A percentile compares a stretch with the other conserved stretches of the same genome.
phyloP scores from a whole-genome alignment of 2,113 vertebrate species.

The Alaudala cheleensis region DNA sequence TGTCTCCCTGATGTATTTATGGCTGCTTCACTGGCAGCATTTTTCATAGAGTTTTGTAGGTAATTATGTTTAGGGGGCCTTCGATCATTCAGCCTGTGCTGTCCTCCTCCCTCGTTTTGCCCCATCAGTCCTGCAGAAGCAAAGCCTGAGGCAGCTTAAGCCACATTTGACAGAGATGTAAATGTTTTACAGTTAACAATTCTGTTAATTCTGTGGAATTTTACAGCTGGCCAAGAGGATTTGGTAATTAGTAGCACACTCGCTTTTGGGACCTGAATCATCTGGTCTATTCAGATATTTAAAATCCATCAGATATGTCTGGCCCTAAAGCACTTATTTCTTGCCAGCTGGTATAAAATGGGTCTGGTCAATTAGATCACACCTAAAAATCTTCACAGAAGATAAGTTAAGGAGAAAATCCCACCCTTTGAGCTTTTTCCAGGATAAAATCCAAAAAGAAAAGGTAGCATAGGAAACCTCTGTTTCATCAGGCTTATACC shows the following conservation, averaged over 20 bases:
- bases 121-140: background rate
- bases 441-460: background rate
- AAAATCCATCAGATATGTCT: background rate
- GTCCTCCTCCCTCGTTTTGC: background rate
- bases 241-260: background rate
- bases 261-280: background rate
- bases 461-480: background rate
- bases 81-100: background rate
- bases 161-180: background rate
- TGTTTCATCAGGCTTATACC: background rate
- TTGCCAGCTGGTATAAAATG: background rate
- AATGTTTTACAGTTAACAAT: background rate
- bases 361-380: background rate
- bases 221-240: background rate
- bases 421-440: background rate
- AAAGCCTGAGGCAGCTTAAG: background rate
- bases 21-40: background rate
- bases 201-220: background rate
- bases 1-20: constrained; percentile 1
- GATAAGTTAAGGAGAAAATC: background rate
- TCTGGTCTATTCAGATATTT: background rate
- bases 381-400: background rate
- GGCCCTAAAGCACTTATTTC: background rate
- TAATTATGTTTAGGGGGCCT: background rate
- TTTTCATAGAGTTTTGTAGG: background rate